Evolutionary conservation across 1,140 invertebrate genomes (phyloP), one percentile per base, ranked within the genome.

Genomic region (Carposina sasakii): DNA sequence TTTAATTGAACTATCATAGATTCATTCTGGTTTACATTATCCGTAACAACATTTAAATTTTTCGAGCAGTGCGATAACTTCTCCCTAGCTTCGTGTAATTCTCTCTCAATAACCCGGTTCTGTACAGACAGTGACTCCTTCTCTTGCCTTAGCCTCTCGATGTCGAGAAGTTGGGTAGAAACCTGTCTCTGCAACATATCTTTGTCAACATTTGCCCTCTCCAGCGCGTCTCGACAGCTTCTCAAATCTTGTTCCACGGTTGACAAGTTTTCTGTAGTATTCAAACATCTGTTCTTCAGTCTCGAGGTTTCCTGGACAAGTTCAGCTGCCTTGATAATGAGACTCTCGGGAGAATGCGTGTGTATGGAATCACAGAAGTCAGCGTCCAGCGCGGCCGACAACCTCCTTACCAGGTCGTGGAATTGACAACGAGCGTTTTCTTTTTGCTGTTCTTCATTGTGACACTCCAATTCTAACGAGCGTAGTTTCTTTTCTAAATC

Each of bases 401-500:
- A 63, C 33, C 91, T 86, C 12, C 91, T 84, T 9, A 93, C 78
- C 0, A 93, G 87, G 63, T 94, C 92, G 54, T 91, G 87, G 50
- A 91, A 81, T 52, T 92, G 89, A 30, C 86, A 86, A 58, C 88
- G 85, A 31, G 88, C 87, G 59, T 87, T 87, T 48, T 91, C 90
- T 66, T 91, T 91, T 55, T 89, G 88, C 33, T 89, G 85, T 69
- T 91, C 90, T 68, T 91, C 91, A 48, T 85, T 88, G 31, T 88
- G 86, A 33, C 92, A 87, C 46, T 91, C 91, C 23, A 91, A 65
- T 71, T 94, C 92, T 30, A 93, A 61, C 39, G 89, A 88, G 46
- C 91, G 85, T 19, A 93, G 76, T 76, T 92, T 93, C 58, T 90
- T 89, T 47, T 93, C 90, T 37, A 92, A 81, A 53, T 94, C 93